These are phyloP conservation scores for Drosophila tanythrix DNA, from an alignment of 2,888 invertebrate species.

Conservation along the genomic window DNA sequence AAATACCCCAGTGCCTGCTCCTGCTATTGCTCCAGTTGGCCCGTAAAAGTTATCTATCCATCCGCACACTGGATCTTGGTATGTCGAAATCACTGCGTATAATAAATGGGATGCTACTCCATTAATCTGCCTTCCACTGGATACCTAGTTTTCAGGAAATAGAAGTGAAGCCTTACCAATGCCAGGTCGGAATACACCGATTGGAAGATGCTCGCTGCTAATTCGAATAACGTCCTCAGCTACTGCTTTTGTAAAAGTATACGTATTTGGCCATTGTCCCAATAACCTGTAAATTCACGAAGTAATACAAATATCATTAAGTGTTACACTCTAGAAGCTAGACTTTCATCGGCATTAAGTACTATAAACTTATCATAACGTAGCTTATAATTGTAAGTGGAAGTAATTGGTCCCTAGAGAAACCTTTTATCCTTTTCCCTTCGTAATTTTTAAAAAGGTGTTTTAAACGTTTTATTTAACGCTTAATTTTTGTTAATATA, in stretches of 20 bases:
- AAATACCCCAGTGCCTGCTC: conserved; percentile 80
- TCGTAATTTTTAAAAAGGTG: not conserved
- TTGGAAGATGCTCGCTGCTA: conserved; percentile 3
- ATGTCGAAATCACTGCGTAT: conserved; percentile 10
- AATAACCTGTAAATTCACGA: conserved; percentile 2
- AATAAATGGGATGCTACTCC: not conserved
- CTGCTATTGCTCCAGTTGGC: conserved; percentile 91
- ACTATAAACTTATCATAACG: not conserved
- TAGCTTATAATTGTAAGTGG: not conserved
- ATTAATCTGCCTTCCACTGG: not conserved
- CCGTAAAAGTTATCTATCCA: conserved; percentile 98
- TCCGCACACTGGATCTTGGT: conserved; percentile 90
- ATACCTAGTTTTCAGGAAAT: not conserved
- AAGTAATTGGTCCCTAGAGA: not conserved
- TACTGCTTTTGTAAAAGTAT: conserved; percentile 94
- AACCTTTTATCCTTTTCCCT: not conserved
- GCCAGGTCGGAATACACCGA: conserved; percentile 20
- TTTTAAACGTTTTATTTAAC: not conserved
- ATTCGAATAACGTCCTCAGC: conserved; percentile 22
- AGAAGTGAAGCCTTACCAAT: conserved; percentile 11
- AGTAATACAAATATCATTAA: not conserved
- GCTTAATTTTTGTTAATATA: not conserved
- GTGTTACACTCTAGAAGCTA: not conserved
- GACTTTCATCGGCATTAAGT: not conserved
- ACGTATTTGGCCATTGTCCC: conserved; percentile 92